Base-by-base conservation (phyloP, 2,888 invertebrate species). In the Brachypalpus laphriformis region DNA sequence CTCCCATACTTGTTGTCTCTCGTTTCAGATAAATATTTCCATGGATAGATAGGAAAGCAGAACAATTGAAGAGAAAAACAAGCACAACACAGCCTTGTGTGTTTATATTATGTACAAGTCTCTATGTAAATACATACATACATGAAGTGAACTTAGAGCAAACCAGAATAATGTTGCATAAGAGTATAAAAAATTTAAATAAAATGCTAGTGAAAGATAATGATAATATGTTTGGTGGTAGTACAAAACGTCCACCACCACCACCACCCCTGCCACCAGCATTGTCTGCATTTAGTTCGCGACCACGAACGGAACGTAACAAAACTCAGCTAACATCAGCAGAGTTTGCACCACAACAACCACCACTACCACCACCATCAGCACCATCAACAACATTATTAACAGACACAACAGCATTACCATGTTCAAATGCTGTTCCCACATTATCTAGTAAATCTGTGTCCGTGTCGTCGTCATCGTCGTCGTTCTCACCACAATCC, bases 221-320 rank as follows among this genome's bases (percentile, higher is more conserved):
- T 31, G 31, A 83, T 49, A 63, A 80, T 49, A 87, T 87, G 87
- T 87, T 87, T 70, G 85, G 87, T 83, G 87, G 87, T 16, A 87
- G 87, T 85, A 85, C 86, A 63, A 87, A 87, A 66, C 87, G 87
- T 45, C 87, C 81, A 74, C 86, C 87, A 22, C 82, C 87, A 68
- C n/a, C n/a, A n/a, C 74, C 80, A 37, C 7, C 45, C 40, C 65
- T 40, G 22, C 47, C 74, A 16, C 18, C 54, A 18, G 40, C 56
- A 51, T 14, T 22, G 16, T 47, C 51, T 2, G 9, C 61, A 25
- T 57, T 57, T 9, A 31, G n/a, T 22, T 16, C 20, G 22, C 49
- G 34, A 54, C 6, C 25, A 20, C 31, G 34, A 61, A 70, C 54
- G 40, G 80, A 66, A 34, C 65, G 42, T 34, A 59, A 47, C 3